phyloP scores from a whole-genome alignment of 2,888 invertebrate genomes.

The Nasonia oneida region DNA sequence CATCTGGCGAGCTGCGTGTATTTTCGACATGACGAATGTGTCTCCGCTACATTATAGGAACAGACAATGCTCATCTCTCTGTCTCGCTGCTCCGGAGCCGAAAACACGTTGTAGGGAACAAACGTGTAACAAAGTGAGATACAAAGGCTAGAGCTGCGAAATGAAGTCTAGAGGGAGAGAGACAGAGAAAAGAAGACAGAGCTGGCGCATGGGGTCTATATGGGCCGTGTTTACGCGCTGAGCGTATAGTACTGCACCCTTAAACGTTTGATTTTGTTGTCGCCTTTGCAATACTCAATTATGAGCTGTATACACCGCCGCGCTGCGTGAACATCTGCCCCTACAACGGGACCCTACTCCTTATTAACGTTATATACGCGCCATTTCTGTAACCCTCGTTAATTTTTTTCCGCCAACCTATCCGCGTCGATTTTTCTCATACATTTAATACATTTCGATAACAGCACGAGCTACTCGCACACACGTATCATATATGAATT shows the following conservation, averaged over 20 bases:
- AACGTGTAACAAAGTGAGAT: constrained; percentile 50
- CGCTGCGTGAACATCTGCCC: constrained; percentile 68
- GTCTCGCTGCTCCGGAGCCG: constrained; percentile 3
- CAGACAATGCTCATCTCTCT: constrained; percentile 58
- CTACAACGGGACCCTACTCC: neutral
- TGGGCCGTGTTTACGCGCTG: neutral
- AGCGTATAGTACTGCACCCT: constrained; percentile 60
- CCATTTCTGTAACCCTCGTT: neutral
- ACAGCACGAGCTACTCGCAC: neutral
- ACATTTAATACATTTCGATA: no score
- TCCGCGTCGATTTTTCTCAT: neutral
- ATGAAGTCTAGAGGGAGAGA: neutral
- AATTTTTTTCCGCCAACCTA: neutral
- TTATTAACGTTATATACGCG: neutral
- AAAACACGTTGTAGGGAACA: constrained; percentile 32
- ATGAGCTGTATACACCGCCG: constrained; percentile 52
- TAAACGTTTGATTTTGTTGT: constrained; percentile 76
- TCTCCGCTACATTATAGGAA: constrained; percentile 37
- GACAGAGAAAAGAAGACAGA: neutral
- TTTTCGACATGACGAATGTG: constrained; percentile 70
- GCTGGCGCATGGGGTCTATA: neutral
- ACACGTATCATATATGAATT: neutral
- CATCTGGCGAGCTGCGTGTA: constrained; percentile 68
- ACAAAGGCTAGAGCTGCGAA: constrained; percentile 35
- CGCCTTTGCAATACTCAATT: constrained; percentile 77